Conservation (phyloP, 2,797 vertebrate genomes). For the Poecilia gillii region DNA sequence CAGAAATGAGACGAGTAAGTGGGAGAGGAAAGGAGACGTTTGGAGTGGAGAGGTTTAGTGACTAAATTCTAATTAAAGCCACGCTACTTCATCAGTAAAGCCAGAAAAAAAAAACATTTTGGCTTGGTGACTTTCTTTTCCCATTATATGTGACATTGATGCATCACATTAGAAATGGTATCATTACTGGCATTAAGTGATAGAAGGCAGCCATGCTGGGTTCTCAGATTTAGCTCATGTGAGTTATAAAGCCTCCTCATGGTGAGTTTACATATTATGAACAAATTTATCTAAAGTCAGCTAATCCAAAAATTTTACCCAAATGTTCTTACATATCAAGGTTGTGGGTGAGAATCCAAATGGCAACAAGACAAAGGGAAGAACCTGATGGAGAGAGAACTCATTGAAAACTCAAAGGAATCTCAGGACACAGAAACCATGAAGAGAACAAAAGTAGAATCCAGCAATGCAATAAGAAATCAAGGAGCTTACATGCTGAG, state of each 20-base stretch:
- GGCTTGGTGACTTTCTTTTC: background rate
- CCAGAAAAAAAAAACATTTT: background rate
- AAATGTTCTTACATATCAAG: background rate
- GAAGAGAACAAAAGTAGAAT: background rate
- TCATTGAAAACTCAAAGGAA: background rate
- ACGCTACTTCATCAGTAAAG: background rate
- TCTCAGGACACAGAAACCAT: background rate
- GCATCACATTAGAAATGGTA: slow-evolving; percentile 11
- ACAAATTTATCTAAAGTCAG: background rate
- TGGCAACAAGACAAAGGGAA: background rate
- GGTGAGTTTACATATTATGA: background rate
- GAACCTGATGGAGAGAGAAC: background rate
- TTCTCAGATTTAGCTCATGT: slow-evolving; percentile 9
- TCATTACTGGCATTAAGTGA: slow-evolving; percentile 4
- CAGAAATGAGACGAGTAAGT: slow-evolving; percentile 45
- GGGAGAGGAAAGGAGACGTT: slow-evolving; percentile 20
- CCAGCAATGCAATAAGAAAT: background rate
- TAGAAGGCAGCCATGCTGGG: slow-evolving; percentile 6
- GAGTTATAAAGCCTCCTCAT: background rate
- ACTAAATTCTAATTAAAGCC: slow-evolving; percentile 2
- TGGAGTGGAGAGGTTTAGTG: background rate
- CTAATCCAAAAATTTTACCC: background rate
- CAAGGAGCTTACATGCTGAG: background rate
- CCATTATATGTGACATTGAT: background rate
- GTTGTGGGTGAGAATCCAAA: background rate